These are phyloP conservation scores for Gastracanthus pulcherrimus DNA, from an alignment of 2,888 invertebrate genomes.

Conservation along the genomic window DNA sequence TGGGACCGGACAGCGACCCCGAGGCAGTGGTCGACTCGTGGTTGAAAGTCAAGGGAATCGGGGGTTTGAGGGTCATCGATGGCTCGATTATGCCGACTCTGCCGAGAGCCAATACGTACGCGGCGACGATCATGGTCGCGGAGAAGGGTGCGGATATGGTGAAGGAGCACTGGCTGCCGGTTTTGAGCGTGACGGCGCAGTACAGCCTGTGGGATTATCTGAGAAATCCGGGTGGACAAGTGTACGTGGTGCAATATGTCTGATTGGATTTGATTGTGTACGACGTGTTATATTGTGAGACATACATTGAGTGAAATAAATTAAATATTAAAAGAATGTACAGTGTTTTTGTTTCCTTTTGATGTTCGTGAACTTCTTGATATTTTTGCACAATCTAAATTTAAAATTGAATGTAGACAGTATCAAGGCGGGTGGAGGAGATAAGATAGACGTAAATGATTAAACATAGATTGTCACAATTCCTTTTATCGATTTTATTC, in stretches of 20 bases:
- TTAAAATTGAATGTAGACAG: too few relatives aligned
- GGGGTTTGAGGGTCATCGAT: not conserved
- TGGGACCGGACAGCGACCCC: not conserved
- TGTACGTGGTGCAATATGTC: not conserved
- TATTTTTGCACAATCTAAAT: too few relatives aligned
- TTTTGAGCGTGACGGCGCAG: not conserved
- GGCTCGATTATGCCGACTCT: not conserved
- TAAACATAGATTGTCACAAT: too few relatives aligned
- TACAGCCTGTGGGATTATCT: not conserved
- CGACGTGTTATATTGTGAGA: too few relatives aligned
- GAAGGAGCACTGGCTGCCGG: not conserved
- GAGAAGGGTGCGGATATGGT: conserved; percentile 15
- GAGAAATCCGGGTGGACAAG: not conserved
- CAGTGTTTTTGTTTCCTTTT: too few relatives aligned
- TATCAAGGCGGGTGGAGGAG: too few relatives aligned
- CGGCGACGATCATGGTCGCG: not conserved
- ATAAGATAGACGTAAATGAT: too few relatives aligned
- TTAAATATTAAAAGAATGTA: too few relatives aligned
- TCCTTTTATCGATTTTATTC: too few relatives aligned
- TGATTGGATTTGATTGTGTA: too few relatives aligned
- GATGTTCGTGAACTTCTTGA: too few relatives aligned
- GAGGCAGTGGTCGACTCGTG: conserved; percentile 11
- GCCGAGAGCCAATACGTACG: conserved; percentile 1
- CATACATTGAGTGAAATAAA: too few relatives aligned
- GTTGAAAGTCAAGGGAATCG: conserved; percentile 2